Conservation (phyloP, 2,888 invertebrate genomes). For the Calameuta pallipes region DNA sequence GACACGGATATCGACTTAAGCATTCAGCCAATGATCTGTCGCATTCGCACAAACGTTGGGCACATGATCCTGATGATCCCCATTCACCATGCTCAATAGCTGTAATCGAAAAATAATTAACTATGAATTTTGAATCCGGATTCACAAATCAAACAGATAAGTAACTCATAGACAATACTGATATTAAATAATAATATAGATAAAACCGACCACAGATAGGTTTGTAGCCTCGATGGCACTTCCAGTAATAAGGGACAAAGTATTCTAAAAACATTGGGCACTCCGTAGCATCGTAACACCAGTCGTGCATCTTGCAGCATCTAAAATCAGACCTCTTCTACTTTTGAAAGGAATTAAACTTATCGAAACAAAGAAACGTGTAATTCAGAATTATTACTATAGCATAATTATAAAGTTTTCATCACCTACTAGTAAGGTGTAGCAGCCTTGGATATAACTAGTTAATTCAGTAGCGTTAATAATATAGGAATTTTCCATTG, state of each 20-base stretch:
- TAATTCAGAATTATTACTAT: not conserved
- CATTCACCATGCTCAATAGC: slow-evolving; percentile 71
- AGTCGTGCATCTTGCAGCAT: slow-evolving; percentile 88
- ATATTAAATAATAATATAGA: slow-evolving; percentile 47
- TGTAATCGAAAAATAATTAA: slow-evolving; percentile 44
- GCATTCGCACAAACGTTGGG: slow-evolving; percentile 85
- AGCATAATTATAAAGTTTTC: not conserved
- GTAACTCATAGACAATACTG: slow-evolving; percentile 4
- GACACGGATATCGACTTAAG: slow-evolving; percentile 80
- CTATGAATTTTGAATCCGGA: not conserved
- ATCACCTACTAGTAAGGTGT: not conserved
- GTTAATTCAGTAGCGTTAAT: not conserved
- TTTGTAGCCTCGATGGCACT: slow-evolving; percentile 78
- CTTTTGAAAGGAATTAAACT: not conserved
- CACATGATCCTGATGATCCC: slow-evolving; percentile 75
- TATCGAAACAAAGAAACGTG: not conserved
- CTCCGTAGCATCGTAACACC: slow-evolving; percentile 83
- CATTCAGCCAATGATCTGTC: slow-evolving; percentile 84
- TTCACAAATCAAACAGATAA: not conserved
- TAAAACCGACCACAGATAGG: slow-evolving; percentile 80
- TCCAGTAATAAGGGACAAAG: slow-evolving; percentile 90
- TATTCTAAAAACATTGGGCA: slow-evolving; percentile 86
- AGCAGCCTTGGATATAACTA: not conserved
- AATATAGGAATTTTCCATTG: not conserved
- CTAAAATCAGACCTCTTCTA: slow-evolving; percentile 30